Percentiles rank a stretch among this genome's conserved stretches.
These are phyloP conservation scores for Burhinus bistriatus DNA, from an alignment of 2,113 vertebrate species.

Conservation along the genomic window DNA sequence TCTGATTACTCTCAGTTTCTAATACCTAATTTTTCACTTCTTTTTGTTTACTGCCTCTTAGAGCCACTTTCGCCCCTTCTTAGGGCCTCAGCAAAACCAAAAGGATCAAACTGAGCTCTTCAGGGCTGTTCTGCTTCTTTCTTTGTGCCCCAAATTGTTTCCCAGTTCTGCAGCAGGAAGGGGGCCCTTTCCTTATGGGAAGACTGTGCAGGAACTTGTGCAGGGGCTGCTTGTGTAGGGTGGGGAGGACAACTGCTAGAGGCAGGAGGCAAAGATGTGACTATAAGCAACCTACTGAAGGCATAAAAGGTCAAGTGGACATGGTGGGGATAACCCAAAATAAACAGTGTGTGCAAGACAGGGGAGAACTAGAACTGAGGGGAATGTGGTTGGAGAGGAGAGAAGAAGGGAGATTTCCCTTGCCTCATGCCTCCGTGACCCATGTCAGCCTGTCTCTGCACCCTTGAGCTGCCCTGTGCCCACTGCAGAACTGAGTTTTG, in stretches of 20 bases:
- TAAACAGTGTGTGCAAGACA: background rate
- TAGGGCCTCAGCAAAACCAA: background rate
- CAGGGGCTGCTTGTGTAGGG: background rate
- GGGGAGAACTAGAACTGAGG: background rate
- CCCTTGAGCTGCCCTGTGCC: background rate
- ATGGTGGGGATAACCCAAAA: background rate
- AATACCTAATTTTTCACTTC: fast-evolving
- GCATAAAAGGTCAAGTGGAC: background rate
- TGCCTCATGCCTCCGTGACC: fast-evolving
- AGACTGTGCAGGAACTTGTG: background rate
- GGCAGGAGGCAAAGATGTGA: background rate
- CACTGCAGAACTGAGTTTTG: background rate
- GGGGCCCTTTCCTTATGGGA: fast-evolving
- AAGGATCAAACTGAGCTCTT: background rate
- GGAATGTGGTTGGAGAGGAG: background rate
- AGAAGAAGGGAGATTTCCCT: background rate
- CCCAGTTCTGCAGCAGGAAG: background rate
- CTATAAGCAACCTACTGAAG: background rate
- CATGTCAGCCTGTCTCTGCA: background rate
- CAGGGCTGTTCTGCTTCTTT: background rate
- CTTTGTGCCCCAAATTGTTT: background rate
- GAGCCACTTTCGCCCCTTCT: background rate
- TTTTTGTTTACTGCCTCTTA: background rate
- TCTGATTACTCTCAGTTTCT: background rate
- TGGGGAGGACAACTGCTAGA: background rate